Base-by-base conservation (phyloP, 2,797 vertebrate species). In the Gymnoscopelus microlampas region DNA sequence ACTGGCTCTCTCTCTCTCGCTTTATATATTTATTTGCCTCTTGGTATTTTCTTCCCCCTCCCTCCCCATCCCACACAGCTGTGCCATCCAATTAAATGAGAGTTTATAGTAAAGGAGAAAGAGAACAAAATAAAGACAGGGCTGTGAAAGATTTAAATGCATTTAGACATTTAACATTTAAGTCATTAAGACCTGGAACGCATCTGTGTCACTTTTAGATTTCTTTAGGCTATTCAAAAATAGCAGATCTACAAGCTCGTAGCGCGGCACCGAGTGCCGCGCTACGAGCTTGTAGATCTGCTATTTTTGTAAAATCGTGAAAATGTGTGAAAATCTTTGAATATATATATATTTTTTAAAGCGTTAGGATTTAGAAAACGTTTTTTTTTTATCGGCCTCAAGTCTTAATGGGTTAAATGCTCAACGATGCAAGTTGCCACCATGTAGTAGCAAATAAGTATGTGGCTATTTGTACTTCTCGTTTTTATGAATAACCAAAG, bases 401-500 rank as follows among this genome's bases (percentile, higher is more conserved):
- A n/a, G n/a, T n/a, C n/a, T n/a, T n/a, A n/a, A n/a, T n/a, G n/a
- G n/a, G n/a, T n/a, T n/a, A 73, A 71, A 71, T 70, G 82, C 70
- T 88, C 73, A 57, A 62, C 74, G 81, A 86, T 72, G 82, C 88
- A 78, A 2, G 4, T 8, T 47, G 58, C 55, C 70, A 77, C 66
- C 74, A 76, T 86, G 78, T 87, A 72, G 58, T 76, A 77, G 84
- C 89, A 85, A 88, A 86, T 83, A 88, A 84, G 78, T 89, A 75
- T 82, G 19, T 19, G 19, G 19, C 19, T 77, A 82, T 80, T 83
- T 85, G 67, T 56, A 69, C 71, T 86, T 80, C 83, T 77, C 69
- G 81, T 82, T 91, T 85, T 10, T 44, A 44, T 44, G 39, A 9
- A 44, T 8, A 10, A 44, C 39, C 39, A 44, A 44, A 44, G 8